phyloP scores from a whole-genome alignment of 2,888 invertebrate species.

The Nematopogon swammerdamellus region DNA sequence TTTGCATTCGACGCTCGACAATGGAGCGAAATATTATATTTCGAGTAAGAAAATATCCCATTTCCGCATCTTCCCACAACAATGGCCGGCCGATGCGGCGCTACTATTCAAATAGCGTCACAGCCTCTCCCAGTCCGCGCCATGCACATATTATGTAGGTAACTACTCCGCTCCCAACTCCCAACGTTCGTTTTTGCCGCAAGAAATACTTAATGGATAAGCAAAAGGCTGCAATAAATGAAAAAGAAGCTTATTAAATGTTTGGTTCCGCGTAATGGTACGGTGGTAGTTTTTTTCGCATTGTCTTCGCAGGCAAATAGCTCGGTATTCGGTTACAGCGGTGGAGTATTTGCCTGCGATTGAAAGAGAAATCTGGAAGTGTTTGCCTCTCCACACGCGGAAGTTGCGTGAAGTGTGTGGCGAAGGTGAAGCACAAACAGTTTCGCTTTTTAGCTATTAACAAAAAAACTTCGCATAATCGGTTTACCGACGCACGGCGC shows the following conservation, averaged over 20 bases:
- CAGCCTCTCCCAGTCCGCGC: constrained; percentile 31
- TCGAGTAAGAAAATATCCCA: constrained; percentile 57
- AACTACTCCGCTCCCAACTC: too few relatives aligned
- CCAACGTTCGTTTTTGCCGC: constrained; percentile 31
- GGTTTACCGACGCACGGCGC: background rate
- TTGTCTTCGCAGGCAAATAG: constrained; percentile 48
- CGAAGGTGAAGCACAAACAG: background rate
- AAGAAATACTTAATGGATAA: constrained; percentile 51
- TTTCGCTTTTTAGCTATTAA: background rate
- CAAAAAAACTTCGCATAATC: background rate
- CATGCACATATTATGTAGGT: constrained; percentile 16
- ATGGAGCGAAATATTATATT: constrained; percentile 51
- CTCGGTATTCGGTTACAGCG: constrained; percentile 53
- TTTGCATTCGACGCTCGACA: constrained; percentile 39
- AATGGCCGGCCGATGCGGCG: constrained; percentile 39
- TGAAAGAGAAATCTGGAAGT: constrained; percentile 53
- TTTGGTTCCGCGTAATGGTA: constrained; percentile 55
- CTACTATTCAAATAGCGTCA: constrained; percentile 50
- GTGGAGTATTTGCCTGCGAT: constrained; percentile 56
- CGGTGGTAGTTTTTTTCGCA: constrained; percentile 49
- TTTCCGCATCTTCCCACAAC: constrained; percentile 57
- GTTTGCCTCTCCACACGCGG: constrained; percentile 46
- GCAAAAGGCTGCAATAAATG: constrained; percentile 47
- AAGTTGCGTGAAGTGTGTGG: constrained; percentile 28
- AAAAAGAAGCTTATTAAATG: constrained; percentile 53